These are phyloP conservation scores for Hoplostethus atlanticus DNA, from an alignment of 2,797 vertebrate genomes.

Conservation along the genomic window DNA sequence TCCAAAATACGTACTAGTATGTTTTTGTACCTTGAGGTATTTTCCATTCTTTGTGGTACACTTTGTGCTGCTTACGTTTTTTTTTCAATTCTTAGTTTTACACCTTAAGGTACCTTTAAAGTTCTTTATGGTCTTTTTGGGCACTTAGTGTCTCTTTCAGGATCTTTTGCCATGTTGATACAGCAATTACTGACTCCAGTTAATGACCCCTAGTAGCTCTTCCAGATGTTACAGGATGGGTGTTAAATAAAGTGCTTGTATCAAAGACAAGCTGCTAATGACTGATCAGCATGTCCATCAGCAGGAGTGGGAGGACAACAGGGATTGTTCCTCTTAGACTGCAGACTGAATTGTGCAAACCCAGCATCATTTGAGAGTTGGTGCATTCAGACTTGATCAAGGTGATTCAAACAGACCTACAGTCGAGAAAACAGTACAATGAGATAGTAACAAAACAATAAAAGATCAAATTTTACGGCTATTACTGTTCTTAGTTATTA, in stretches of 20 bases:
- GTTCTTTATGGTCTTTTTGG: no score
- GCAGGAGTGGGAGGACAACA: not conserved
- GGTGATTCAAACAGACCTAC: constrained; percentile 9
- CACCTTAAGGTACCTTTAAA: no score
- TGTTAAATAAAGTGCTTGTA: no score
- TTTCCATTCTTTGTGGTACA: not conserved
- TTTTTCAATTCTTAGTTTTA: no score
- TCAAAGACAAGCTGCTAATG: not conserved
- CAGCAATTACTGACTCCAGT: not conserved
- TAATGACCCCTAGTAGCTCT: not conserved
- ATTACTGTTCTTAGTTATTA: not conserved
- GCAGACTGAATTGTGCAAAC: not conserved
- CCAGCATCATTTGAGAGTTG: not conserved
- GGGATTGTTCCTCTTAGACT: not conserved
- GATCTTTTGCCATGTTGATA: not conserved
- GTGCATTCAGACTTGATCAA: not conserved
- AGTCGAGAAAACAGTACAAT: not conserved
- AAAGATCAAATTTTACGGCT: no score
- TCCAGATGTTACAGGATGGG: no score
- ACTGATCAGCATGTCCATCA: not conserved
- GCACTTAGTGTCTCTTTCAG: no score
- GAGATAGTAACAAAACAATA: not conserved
- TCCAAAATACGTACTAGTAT: not conserved
- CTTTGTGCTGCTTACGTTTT: not conserved
- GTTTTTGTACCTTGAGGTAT: not conserved